Evolutionary conservation across 1,140 invertebrate genomes (phyloP), one percentile per base, ranked within the genome.

Genomic region (Drosophila sulfurigaster): DNA sequence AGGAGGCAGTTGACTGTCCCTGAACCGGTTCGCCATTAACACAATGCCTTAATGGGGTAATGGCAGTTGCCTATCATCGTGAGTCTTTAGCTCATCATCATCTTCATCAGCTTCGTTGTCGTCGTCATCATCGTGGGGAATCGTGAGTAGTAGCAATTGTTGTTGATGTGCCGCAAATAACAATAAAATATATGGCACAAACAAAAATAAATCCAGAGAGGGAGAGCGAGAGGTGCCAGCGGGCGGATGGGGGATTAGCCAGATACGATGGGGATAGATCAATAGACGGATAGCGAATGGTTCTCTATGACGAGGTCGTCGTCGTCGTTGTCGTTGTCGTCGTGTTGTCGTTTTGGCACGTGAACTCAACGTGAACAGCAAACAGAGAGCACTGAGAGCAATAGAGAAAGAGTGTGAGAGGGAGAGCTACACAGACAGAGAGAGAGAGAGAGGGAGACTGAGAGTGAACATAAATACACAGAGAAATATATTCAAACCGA

Each of bases 351-450:
- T 38, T 38, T 38, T 70, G 64, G 76, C 82, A 87, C 82, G 82
- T 87, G 82, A 87, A 88, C 60, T 65, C 76, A 87, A 88, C 82
- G 82, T 87, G 82, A 87, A 88, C 82, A 85, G 13, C 46, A 68
- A 60, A 57, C 30, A 64, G 62, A 78, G 57, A 70, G 75, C 63
- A 63, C 30, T 32, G 30, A 59, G 32, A 7, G 8, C 15, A 11
- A 45, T 15, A 41, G 32, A 13, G 8, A 28, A 8, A 43, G 20
- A 35, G 10, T n/a, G 15, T 11, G 58, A 62, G 38, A 45, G 10
- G 30, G 16, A 28, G 56, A 30, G 13, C 20, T 3, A 25, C 20
- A 25, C 20, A 25, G n/a, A n/a, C n/a, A 10, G 25, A 51, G 16
- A 43, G 35, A 10, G 10, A 52, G 66, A 10, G 15, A 59, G 15